Conservation (phyloP, 2,113 vertebrate genomes). For the Tenebrosternarchus preto region DNA sequence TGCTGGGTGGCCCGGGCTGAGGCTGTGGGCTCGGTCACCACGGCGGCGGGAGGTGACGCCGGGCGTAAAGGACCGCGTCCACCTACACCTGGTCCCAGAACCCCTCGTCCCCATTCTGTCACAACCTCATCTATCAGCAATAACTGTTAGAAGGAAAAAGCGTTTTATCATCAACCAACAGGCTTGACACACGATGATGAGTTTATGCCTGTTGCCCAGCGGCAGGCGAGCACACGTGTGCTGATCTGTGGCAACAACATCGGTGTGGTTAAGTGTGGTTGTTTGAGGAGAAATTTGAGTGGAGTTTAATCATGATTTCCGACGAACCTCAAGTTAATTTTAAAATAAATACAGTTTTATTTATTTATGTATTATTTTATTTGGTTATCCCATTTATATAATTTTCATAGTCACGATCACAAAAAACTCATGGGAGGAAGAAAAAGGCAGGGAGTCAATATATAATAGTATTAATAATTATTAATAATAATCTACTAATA, state of each 20-base stretch:
- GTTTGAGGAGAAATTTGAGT: conserved; percentile 11
- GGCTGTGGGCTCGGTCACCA: conserved; percentile 15
- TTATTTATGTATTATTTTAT: no score
- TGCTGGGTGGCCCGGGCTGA: not conserved
- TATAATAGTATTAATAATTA: no score
- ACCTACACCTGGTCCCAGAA: conserved; percentile 31
- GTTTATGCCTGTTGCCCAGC: conserved; percentile 32
- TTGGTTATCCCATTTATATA: no score
- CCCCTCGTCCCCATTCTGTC: conserved; percentile 48
- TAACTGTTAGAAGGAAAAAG: conserved; percentile 26
- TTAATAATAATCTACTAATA: no score
- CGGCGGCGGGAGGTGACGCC: conserved; percentile 20
- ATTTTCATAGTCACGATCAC: no score
- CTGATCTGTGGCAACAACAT: not conserved
- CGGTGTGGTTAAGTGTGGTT: conserved; percentile 1
- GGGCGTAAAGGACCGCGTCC: conserved; percentile 31
- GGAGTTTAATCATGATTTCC: conserved; percentile 28
- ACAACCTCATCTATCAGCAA: conserved; percentile 43
- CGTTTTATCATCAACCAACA: conserved; percentile 32
- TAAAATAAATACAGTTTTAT: conserved; percentile 34
- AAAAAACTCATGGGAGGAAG: no score
- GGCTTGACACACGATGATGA: conserved; percentile 11
- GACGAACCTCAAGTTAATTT: conserved; percentile 46
- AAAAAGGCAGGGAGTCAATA: no score
- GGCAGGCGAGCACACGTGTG: not conserved